Evolutionary conservation across 2,797 vertebrate genomes (phyloP).

Genomic region (Crocidura indochinensis): DNA sequence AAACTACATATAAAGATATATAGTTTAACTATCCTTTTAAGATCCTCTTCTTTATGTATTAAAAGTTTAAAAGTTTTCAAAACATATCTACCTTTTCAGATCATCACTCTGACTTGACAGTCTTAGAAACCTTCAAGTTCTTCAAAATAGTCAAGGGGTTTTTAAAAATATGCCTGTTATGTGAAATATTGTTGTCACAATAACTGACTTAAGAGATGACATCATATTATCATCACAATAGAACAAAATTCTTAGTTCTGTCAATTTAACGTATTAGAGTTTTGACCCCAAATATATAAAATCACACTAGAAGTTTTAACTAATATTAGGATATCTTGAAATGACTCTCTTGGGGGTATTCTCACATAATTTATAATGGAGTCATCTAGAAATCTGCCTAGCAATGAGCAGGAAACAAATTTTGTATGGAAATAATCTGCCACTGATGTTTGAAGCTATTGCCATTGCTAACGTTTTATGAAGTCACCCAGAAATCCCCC

Average conservation of each 20-base stretch:
- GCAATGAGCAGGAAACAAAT: neutral
- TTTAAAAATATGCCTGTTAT: neutral
- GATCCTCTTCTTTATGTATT: accelerated
- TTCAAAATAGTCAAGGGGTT: constrained; percentile 58
- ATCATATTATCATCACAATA: constrained; percentile 75
- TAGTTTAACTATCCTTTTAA: neutral
- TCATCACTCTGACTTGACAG: constrained; percentile 9
- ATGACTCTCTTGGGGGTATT: neutral
- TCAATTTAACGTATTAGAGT: neutral
- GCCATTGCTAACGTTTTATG: neutral
- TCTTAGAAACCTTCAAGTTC: constrained; percentile 57
- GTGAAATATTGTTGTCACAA: constrained; percentile 24
- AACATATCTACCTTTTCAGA: constrained; percentile 50
- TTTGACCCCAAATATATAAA: neutral
- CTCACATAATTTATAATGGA: neutral
- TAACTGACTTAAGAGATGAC: constrained; percentile 23
- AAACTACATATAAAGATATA: neutral
- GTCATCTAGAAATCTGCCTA: neutral
- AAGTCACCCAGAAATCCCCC: accelerated
- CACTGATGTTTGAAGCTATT: neutral
- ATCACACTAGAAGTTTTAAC: neutral
- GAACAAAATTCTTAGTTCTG: constrained; percentile 71
- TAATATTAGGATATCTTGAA: neutral
- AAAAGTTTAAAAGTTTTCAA: neutral
- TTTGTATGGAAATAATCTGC: neutral